phyloP scores from a whole-genome alignment of 2,113 vertebrate genomes.

The Peromyscus leucopus region DNA sequence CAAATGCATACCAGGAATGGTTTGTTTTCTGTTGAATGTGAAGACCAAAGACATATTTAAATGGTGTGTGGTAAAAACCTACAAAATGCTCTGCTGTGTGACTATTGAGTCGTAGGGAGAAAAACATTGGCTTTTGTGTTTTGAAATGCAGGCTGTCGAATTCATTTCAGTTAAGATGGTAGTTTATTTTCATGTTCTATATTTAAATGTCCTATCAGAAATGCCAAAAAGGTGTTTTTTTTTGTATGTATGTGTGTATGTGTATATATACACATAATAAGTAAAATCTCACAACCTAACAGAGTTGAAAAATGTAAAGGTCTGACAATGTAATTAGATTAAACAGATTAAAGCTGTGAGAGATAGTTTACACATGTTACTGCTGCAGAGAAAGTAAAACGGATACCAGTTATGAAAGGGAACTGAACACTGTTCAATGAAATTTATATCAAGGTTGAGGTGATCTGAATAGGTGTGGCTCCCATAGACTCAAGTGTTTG shows the following conservation, averaged over 20 bases:
- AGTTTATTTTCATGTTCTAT: slow-evolving; percentile 32
- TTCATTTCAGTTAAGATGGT: slow-evolving; percentile 17
- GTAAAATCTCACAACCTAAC: not conserved
- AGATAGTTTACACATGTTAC: not conserved
- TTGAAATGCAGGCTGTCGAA: not conserved
- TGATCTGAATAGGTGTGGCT: not conserved
- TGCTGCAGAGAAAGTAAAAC: not conserved
- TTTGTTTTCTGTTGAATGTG: not conserved
- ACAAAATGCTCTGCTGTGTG: not conserved
- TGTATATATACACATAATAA: not conserved
- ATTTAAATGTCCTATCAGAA: slow-evolving; percentile 43
- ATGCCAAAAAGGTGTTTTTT: not conserved
- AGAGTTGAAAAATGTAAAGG: not conserved
- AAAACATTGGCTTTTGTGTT: not conserved
- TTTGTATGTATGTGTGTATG: not conserved
- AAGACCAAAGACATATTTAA: not conserved
- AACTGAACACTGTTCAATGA: not conserved
- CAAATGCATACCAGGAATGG: slow-evolving; percentile 1
- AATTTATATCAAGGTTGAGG: not conserved
- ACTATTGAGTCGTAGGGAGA: not conserved
- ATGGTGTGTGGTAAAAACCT: not conserved
- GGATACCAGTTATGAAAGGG: not conserved
- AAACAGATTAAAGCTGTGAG: not conserved
- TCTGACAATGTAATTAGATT: not conserved
- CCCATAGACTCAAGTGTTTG: not conserved